Conservation (phyloP, 2,797 vertebrate species). For the Scolopax bukidnonensis region DNA sequence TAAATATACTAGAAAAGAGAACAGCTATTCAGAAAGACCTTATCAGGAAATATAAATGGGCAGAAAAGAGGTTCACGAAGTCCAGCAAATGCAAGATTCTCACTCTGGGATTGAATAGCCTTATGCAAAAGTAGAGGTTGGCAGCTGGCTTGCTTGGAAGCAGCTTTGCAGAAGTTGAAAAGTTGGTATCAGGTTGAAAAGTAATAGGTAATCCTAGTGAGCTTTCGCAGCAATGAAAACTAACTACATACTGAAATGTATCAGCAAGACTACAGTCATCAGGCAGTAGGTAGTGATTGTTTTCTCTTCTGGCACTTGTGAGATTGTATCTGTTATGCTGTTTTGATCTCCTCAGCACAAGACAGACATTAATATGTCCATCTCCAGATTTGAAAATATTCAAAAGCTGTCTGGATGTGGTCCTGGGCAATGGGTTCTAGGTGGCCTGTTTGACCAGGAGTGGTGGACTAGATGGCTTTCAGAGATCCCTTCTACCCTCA, state of each 20-base stretch:
- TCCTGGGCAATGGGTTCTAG: background rate
- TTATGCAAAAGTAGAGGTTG: background rate
- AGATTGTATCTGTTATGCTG: background rate
- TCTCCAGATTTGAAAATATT: background rate
- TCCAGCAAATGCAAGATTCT: background rate
- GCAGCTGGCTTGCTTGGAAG: background rate
- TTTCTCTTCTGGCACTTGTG: background rate
- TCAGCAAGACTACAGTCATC: background rate
- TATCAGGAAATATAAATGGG: background rate
- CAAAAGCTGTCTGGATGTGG: background rate
- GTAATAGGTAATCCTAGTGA: background rate
- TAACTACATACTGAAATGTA: background rate
- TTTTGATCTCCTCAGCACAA: background rate
- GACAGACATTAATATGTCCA: background rate
- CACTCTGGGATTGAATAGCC: background rate
- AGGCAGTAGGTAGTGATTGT: background rate
- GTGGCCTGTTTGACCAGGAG: background rate
- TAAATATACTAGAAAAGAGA: background rate
- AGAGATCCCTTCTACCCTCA: background rate
- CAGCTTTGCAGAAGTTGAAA: background rate
- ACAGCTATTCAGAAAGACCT: background rate
- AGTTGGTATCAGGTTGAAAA: background rate
- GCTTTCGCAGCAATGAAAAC: background rate
- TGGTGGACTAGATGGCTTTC: background rate
- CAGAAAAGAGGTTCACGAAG: background rate